These are phyloP conservation scores for Pituophis catenifer DNA, from an alignment of 2,113 vertebrate genomes.

Conservation along the genomic window DNA sequence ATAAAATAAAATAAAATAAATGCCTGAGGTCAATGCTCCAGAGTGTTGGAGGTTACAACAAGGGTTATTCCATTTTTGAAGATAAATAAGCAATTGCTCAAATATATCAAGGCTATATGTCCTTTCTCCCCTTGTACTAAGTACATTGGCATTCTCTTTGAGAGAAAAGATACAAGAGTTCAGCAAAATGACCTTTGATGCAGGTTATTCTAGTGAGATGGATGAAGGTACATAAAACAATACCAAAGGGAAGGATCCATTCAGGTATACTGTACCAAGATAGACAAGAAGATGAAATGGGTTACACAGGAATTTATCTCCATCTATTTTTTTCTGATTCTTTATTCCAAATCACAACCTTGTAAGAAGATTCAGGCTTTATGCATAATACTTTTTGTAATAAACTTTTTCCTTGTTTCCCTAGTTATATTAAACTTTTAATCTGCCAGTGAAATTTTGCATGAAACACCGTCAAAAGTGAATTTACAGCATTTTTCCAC, in stretches of 20 bases:
- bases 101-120: constrained; percentile 25
- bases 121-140: constrained; percentile 19
- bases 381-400: background rate
- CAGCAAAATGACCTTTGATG: constrained; percentile 24
- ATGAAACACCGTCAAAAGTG: background rate
- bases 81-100: constrained; percentile 48
- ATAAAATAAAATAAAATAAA: constrained; percentile 24
- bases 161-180: constrained; percentile 6
- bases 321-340: background rate
- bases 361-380: background rate
- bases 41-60: constrained; percentile 48
- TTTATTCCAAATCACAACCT: background rate
- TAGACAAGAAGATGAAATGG: background rate
- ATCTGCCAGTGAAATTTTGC: background rate
- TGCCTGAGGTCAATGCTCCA: constrained; percentile 43
- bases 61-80: constrained; percentile 53
- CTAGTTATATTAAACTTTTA: background rate
- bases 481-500: background rate
- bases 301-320: background rate
- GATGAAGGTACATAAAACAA: constrained; percentile 22
- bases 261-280: background rate
- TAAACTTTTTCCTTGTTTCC: background rate
- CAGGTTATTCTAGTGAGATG: constrained; percentile 32
- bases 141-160: constrained; percentile 38
- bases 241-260: constrained; percentile 10